Evolutionary conservation across 53 echinoderm and acorn worm genomes (phyloP), one percentile per base, ranked within the genome.

Genomic region (Antedon mediterranea): DNA sequence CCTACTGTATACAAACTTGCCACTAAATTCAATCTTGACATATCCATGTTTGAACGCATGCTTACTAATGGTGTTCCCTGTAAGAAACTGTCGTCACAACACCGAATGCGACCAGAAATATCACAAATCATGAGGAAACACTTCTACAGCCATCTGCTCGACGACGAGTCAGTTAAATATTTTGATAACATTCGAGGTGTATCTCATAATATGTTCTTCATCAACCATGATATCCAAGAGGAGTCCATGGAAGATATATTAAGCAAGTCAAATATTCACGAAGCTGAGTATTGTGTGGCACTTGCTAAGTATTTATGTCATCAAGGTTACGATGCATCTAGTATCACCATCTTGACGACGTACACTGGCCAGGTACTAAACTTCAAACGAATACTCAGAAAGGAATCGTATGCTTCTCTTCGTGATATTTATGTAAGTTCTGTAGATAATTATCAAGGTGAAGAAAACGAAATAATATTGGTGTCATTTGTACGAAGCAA

Each of bases 401-500:
- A 82, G 87, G 80, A 72, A 0, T 85, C 85, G 30, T 29, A 44
- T 0, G n/a, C n/a, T n/a, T 71, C 30, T 14, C 83, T 93, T 32
- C 31, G 86, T 27, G 89, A 85, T 31, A 85, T 93, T 29, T 84
- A 82, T 23, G 93, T 93, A 0, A 77, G 87, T 28, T 77, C 85
- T 3, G 84, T 93, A 20, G 93, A 93, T 79, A 93, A 87, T 74
- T 93, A 84, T 34, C 93, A 93, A 42, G 93, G 93, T 31, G 93
- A 93, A 75, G 93, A 89, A 32, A 93, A 93, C 75, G 93, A 93
- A 70, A 89, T 93, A 43, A 89, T 93, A 29, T 79, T 89, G 7
- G 20, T 93, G 31, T 93, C 93, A 6, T 73, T 93, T 28, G 93
- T 93, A n/a, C 79, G 93, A n/a, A 89, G 89, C 72, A 93, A 93